Conservation (phyloP, 2,888 invertebrate genomes). For the Psylliodes chrysocephalus region DNA sequence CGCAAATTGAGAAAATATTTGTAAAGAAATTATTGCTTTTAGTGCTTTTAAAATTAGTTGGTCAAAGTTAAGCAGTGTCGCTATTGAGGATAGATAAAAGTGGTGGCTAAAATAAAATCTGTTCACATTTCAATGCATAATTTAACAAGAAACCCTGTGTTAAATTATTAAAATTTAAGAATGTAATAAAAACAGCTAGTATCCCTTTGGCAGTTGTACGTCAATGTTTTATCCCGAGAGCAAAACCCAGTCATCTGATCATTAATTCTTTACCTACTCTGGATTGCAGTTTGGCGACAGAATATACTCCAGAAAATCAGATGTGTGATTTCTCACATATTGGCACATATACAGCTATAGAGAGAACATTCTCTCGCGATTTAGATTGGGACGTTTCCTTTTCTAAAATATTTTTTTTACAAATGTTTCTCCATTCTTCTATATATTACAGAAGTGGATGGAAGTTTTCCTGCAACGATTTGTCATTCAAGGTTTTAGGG, state of each 20-base stretch:
- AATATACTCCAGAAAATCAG: constrained; percentile 13
- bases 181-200: too few relatives aligned
- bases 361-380: constrained; percentile 1
- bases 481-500: background rate
- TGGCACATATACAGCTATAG: too few relatives aligned
- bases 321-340: background rate
- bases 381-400: background rate
- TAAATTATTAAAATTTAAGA: too few relatives aligned
- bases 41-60: too few relatives aligned
- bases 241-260: background rate
- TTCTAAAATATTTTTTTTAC: constrained; percentile 7
- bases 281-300: constrained; percentile 23
- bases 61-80: too few relatives aligned
- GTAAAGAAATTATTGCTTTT: too few relatives aligned
- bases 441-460: background rate
- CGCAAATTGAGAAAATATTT: too few relatives aligned
- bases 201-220: too few relatives aligned
- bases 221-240: background rate
- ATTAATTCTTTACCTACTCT: constrained; percentile 6
- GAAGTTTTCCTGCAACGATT: background rate
- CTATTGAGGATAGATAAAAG: too few relatives aligned
- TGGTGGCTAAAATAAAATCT: too few relatives aligned
- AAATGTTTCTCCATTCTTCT: constrained; percentile 9
- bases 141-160: too few relatives aligned
- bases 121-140: too few relatives aligned